phyloP scores from a whole-genome alignment of 2,797 vertebrate species.

The Artibeus jamaicensis region DNA sequence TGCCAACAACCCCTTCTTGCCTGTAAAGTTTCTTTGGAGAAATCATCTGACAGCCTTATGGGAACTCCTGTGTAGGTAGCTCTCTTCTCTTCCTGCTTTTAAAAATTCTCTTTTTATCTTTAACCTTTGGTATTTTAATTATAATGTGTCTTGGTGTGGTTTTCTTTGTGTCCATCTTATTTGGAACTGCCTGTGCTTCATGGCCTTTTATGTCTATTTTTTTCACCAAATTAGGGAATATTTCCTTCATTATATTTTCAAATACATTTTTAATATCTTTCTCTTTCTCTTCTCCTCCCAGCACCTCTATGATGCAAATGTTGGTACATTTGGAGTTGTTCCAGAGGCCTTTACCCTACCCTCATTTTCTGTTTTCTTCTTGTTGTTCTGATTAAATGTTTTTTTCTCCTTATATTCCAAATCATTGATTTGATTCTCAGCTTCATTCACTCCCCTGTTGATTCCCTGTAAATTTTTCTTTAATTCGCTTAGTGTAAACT shows the following conservation, averaged over 20 bases:
- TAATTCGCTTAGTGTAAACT: background rate
- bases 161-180: background rate
- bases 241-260: background rate
- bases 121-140: background rate
- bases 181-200: background rate
- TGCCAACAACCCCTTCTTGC: background rate
- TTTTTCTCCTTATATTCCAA: background rate
- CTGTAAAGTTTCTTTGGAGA: background rate
- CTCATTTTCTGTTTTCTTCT: background rate
- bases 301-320: too few species aligned
- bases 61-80: background rate
- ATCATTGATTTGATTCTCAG: background rate
- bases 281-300: too few species aligned
- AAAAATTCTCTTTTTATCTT: background rate
- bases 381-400: background rate
- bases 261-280: too few species aligned
- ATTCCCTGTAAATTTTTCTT: background rate
- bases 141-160: background rate
- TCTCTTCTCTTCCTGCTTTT: background rate
- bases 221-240: background rate
- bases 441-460: background rate
- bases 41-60: background rate
- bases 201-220: background rate
- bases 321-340: too few species aligned
- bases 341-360: too few species aligned